Conservation (phyloP, 30 jellyfish, hydroid and myxozoan genomes). For the Aurelia aurita region DNA sequence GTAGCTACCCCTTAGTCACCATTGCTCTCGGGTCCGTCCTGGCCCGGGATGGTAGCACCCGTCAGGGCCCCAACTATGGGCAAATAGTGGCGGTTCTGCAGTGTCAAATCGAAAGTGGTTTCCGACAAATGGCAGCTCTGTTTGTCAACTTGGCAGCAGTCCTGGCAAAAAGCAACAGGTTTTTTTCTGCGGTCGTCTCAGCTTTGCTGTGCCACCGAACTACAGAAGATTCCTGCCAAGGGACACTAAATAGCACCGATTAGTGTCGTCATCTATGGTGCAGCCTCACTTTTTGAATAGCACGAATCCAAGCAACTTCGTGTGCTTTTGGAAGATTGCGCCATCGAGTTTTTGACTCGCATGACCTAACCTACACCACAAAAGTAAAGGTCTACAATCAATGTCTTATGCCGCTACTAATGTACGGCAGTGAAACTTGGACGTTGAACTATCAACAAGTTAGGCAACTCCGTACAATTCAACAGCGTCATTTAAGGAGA, state of each 20-base stretch:
- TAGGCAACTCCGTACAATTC: no score
- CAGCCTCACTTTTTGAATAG: conserved; percentile 62
- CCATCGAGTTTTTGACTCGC: no score
- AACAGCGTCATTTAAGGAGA: no score
- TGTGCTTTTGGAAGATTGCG: no score
- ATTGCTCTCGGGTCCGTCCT: conserved; percentile 54
- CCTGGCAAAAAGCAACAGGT: conserved; percentile 76
- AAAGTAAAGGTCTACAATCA: no score
- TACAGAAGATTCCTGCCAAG: conserved; percentile 66
- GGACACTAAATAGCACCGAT: conserved; percentile 67
- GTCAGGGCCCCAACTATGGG: conserved; percentile 57
- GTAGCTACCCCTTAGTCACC: conserved; percentile 57
- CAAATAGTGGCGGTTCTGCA: conserved; percentile 38
- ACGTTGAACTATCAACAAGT: no score
- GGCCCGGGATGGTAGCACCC: conserved; percentile 62
- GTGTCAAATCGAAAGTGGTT: conserved; percentile 38
- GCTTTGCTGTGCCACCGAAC: conserved; percentile 77
- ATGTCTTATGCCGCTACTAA: no score
- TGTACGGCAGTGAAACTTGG: no score
- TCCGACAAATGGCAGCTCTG: conserved; percentile 64
- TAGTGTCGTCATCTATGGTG: conserved; percentile 72
- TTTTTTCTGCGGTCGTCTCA: conserved; percentile 62
- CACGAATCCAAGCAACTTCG: no score
- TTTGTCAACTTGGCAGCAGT: conserved; percentile 68
- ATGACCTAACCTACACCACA: no score